Evolutionary conservation across 2,888 invertebrate species (phyloP).

Genomic region (Willowsia nigromaculata): DNA sequence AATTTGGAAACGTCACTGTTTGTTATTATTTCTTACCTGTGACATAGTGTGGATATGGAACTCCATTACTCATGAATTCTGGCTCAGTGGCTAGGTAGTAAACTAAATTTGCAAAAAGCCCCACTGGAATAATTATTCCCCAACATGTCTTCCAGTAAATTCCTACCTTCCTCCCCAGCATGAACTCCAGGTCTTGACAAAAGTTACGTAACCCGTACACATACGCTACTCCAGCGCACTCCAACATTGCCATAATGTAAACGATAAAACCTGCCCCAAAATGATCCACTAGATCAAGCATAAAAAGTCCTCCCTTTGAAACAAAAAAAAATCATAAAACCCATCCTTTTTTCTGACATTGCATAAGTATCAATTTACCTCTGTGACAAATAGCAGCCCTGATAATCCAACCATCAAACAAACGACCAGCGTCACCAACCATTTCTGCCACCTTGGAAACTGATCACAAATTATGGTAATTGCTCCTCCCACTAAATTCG

Average conservation of each 20-base stretch:
- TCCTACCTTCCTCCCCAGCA: slow-evolving; percentile 82
- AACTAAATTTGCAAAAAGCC: slow-evolving; percentile 84
- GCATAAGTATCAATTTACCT: slow-evolving; percentile 80
- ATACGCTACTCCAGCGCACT: slow-evolving; percentile 81
- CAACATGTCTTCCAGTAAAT: slow-evolving; percentile 91
- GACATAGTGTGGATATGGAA: neutral
- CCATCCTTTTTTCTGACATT: neutral
- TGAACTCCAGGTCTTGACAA: slow-evolving; percentile 79
- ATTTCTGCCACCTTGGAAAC: slow-evolving; percentile 84
- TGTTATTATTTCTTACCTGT: slow-evolving; percentile 3
- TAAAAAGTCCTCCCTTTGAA: neutral
- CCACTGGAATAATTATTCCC: slow-evolving; percentile 86
- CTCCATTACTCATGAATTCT: neutral
- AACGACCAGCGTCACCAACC: slow-evolving; percentile 84
- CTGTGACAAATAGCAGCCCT: slow-evolving; percentile 87
- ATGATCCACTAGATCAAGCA: neutral
- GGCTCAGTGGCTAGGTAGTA: slow-evolving; percentile 32
- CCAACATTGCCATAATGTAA: neutral
- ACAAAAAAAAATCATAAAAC: neutral
- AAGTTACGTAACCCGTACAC: slow-evolving; percentile 82
- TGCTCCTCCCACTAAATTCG: slow-evolving; percentile 86
- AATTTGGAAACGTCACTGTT: neutral
- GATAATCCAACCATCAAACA: slow-evolving; percentile 84
- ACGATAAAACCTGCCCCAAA: neutral
- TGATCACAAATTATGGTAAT: slow-evolving; percentile 86